Percentiles rank a stretch among this genome's conserved stretches.
These are phyloP conservation scores for Toxotes lorentzi DNA, from an alignment of 2,797 vertebrate genomes.

Conservation along the genomic window DNA sequence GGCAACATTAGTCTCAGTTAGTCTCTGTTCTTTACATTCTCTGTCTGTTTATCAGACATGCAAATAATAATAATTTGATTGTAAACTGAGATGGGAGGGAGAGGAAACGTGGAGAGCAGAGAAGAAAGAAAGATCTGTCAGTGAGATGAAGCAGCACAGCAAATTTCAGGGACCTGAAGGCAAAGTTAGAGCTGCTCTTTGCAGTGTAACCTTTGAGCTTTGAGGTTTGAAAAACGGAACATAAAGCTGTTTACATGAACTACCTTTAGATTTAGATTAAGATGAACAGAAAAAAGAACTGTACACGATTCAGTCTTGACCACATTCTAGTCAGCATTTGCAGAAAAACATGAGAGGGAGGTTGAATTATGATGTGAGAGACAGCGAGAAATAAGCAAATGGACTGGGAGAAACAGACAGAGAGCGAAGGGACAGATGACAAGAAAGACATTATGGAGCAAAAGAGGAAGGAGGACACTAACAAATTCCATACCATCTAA, in stretches of 20 bases:
- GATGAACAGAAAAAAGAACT: too few species aligned
- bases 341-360: neutral
- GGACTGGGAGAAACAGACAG: neutral
- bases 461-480: constrained; percentile 11
- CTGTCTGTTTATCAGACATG: neutral
- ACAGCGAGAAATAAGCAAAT: constrained; percentile 5
- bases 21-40: neutral
- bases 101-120: neutral
- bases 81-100: neutral
- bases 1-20: too few species aligned
- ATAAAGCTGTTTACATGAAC: neutral
- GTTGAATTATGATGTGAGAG: neutral
- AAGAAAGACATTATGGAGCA: neutral
- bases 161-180: neutral
- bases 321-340: too few species aligned
- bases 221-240: neutral
- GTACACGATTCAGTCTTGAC: too few species aligned
- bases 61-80: neutral
- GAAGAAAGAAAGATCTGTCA: constrained; percentile 11
- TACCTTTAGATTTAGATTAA: too few species aligned
- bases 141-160: neutral
- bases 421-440: neutral
- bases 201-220: neutral
- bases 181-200: neutral
- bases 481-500: neutral